phyloP scores from a whole-genome alignment of 2,797 vertebrate species.

The Gallinago stenura region DNA sequence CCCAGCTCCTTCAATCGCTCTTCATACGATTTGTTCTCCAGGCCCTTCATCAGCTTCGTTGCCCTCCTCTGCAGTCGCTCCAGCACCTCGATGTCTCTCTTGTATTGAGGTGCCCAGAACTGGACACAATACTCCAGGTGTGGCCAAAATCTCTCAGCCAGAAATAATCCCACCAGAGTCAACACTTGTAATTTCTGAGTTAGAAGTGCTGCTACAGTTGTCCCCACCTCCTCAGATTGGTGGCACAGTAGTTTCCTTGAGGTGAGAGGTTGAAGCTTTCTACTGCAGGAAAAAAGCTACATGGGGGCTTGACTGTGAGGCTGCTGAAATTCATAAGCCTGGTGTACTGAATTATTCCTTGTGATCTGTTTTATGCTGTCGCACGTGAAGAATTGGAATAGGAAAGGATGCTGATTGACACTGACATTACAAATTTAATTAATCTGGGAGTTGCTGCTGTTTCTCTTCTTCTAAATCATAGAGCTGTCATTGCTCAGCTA shows the following conservation, averaged over 20 bases:
- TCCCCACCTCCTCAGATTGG: background rate
- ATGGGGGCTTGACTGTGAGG: background rate
- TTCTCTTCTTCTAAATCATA: constrained; percentile 44
- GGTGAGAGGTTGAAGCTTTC: background rate
- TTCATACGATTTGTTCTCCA: no score
- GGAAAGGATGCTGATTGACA: background rate
- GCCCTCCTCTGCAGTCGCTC: no score
- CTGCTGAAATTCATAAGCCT: background rate
- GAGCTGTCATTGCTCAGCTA: background rate
- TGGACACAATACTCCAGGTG: no score
- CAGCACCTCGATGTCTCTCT: no score
- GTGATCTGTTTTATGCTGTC: background rate
- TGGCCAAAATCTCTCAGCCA: background rate
- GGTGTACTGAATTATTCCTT: background rate
- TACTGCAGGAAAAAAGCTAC: background rate
- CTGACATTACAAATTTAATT: constrained; percentile 33
- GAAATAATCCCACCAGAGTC: background rate
- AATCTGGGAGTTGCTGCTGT: constrained; percentile 20
- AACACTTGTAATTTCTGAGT: background rate
- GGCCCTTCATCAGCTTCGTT: no score
- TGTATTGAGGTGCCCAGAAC: no score
- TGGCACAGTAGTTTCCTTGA: background rate
- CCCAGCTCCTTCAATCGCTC: no score
- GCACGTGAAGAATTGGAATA: background rate
- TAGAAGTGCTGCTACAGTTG: background rate